Evolutionary conservation across 2,113 vertebrate genomes (phyloP).

Genomic region (Picathartes gymnocephalus): DNA sequence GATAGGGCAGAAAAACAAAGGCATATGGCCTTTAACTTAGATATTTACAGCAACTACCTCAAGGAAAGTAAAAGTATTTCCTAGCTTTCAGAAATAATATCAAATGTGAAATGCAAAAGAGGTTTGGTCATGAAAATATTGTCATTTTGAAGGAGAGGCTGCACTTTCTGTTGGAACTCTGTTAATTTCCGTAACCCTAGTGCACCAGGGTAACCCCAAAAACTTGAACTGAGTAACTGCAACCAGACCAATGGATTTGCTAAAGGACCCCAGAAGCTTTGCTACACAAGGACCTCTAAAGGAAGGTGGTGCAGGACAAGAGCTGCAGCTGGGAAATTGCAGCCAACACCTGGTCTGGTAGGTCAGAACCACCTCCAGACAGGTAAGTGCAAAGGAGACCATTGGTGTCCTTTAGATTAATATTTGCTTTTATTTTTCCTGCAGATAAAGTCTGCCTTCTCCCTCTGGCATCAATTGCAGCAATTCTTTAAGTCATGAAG

Average conservation of each 20-base stretch:
- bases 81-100: background rate
- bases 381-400: background rate
- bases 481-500: background rate
- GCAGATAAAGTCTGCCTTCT: background rate
- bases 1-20: background rate
- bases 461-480: background rate
- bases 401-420: background rate
- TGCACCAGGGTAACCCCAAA: background rate
- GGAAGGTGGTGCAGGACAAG: accelerated
- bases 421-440: background rate
- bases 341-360: background rate
- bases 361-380: background rate
- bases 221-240: background rate
- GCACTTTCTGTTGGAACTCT: background rate
- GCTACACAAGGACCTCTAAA: background rate
- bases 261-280: background rate
- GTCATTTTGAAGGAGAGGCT: background rate
- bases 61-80: background rate
- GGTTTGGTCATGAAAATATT: background rate
- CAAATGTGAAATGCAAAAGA: background rate
- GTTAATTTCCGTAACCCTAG: background rate
- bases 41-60: too few species aligned
- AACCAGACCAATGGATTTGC: background rate
- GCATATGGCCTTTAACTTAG: background rate
- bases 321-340: background rate